Evolutionary conservation across 2,113 vertebrate species (phyloP).

Genomic region (Labeo catla): DNA sequence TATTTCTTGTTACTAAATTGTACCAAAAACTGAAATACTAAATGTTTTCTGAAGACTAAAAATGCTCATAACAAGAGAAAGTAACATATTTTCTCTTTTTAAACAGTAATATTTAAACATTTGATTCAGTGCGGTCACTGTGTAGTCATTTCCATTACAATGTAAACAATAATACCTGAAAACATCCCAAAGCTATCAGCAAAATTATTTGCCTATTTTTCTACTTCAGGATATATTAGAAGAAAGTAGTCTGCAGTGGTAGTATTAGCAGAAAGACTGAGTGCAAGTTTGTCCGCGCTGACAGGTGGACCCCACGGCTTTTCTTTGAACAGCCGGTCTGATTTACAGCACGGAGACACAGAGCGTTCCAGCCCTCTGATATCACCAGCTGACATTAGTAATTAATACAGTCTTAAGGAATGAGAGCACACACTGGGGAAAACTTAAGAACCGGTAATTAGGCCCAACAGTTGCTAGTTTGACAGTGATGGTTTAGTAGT

Average conservation of each 20-base stretch:
- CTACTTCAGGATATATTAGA: neutral
- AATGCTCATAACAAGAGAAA: neutral
- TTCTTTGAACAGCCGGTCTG: conserved; percentile 52
- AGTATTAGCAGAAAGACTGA: conserved; percentile 17
- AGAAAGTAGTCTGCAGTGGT: neutral
- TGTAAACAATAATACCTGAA: neutral
- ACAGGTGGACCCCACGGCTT: conserved; percentile 51
- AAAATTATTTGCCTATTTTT: neutral
- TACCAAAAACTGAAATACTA: too few relatives aligned
- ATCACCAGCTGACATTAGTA: conserved; percentile 45
- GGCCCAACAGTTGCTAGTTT: conserved; percentile 30
- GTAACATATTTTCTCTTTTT: neutral
- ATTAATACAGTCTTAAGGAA: conserved; percentile 50
- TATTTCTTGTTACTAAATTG: neutral
- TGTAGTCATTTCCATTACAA: neutral
- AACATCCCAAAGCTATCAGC: neutral
- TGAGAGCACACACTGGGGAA: conserved; percentile 15
- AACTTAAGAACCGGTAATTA: conserved; percentile 28
- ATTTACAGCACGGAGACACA: conserved; percentile 50
- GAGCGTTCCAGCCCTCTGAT: conserved; percentile 48
- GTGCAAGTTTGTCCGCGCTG: conserved; percentile 33
- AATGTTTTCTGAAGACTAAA: neutral
- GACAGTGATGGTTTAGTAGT: conserved; percentile 9
- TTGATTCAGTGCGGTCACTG: neutral
- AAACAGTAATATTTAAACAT: neutral